Conservation (phyloP, 2,888 invertebrate genomes). For the Caenorhabditis wallacei region DNA sequence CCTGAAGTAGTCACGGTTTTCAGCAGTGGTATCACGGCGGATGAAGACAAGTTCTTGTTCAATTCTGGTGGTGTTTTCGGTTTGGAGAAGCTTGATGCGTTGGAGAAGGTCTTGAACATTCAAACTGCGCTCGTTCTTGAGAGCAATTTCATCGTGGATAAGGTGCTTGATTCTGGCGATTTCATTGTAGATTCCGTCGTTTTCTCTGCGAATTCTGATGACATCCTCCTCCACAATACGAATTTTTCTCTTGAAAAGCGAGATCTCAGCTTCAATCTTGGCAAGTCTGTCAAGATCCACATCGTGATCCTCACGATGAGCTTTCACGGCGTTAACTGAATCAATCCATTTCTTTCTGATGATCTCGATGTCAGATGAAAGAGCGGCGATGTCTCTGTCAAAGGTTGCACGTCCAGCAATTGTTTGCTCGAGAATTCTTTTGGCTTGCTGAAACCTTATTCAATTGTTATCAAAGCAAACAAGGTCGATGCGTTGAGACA, state of each 20-base stretch:
- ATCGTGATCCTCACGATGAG: constrained; percentile 83
- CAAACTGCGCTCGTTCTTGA: constrained; percentile 53
- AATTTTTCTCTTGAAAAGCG: constrained; percentile 78
- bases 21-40: constrained; percentile 85
- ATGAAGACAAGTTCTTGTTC: constrained; percentile 68
- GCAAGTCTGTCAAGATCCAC: constrained; percentile 84
- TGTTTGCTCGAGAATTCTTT: constrained; percentile 46
- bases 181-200: constrained; percentile 79
- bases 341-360: constrained; percentile 78
- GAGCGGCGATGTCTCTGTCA: constrained; percentile 38
- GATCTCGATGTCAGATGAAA: constrained; percentile 38
- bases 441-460: constrained; percentile 66
- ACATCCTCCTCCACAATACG: constrained; percentile 78
- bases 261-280: constrained; percentile 84
- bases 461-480: background rate
- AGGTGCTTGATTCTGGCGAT: constrained; percentile 78
- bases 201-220: constrained; percentile 83
- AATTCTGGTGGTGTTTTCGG: constrained; percentile 57
- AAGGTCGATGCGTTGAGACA: background rate
- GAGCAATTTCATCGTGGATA: constrained; percentile 43
- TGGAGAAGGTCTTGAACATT: constrained; percentile 53
- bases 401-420: constrained; percentile 27
- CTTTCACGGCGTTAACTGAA: constrained; percentile 71
- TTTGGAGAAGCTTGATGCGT: constrained; percentile 56
- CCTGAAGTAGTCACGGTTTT: constrained; percentile 86